phyloP scores from a whole-genome alignment of 2,888 invertebrate species.

The Subacronicta megacephala region DNA sequence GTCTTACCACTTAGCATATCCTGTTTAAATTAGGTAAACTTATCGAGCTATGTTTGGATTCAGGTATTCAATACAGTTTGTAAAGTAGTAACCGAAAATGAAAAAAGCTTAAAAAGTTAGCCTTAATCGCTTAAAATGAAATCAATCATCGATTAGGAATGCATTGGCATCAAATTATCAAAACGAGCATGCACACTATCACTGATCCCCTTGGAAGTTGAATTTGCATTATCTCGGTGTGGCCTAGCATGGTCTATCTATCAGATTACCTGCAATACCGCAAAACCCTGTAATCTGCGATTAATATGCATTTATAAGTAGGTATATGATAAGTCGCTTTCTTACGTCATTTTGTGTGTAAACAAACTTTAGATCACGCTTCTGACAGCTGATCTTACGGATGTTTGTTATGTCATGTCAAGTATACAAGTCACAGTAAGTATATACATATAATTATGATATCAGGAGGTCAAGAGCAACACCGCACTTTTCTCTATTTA shows the following conservation, averaged over 20 bases:
- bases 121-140: no score
- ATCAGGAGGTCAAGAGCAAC: not conserved
- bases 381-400: constrained; percentile 6
- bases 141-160: no score
- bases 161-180: not conserved
- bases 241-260: not conserved
- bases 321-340: constrained; percentile 1
- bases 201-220: no score
- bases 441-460: no score
- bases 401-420: not conserved
- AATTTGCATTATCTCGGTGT: not conserved
- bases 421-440: not conserved
- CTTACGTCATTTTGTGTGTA: constrained; percentile 3
- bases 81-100: no score
- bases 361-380: constrained; percentile 24
- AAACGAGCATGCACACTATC: no score
- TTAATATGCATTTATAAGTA: not conserved
- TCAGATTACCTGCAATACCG: no score
- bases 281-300: not conserved
- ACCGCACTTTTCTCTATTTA: not conserved
- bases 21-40: no score
- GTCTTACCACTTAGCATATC: no score
- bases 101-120: no score
- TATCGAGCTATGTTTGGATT: no score
- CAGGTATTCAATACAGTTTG: no score